Conservation (phyloP, 1,140 invertebrate species). For the Telenomus remus region DNA sequence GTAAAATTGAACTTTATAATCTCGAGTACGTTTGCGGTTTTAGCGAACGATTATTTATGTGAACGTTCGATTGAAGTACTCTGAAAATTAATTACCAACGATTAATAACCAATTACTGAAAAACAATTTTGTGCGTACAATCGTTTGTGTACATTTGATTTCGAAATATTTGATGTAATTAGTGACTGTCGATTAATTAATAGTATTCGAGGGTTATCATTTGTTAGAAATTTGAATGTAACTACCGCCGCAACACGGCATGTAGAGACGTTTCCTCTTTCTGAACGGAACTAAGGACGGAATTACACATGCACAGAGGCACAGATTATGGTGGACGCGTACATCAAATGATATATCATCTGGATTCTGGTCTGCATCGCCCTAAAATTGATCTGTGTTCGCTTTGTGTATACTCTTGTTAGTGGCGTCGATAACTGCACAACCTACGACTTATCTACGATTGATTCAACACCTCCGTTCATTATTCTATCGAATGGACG, state of each 20-base stretch:
- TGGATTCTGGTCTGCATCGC: conserved; percentile 29
- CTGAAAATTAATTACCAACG: too few species aligned
- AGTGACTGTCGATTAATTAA: too few species aligned
- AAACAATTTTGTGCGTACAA: too few species aligned
- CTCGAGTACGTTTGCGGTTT: not conserved
- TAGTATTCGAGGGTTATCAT: too few species aligned
- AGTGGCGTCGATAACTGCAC: conserved; percentile 43
- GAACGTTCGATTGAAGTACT: too few species aligned
- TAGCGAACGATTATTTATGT: too few species aligned
- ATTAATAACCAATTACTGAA: too few species aligned
- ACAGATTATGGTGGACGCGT: conserved; percentile 28
- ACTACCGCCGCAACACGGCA: conserved; percentile 40
- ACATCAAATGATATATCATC: conserved; percentile 42
- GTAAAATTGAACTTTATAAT: not conserved
- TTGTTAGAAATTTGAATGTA: conserved; percentile 30
- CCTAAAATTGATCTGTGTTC: conserved; percentile 44
- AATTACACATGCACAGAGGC: conserved; percentile 24
- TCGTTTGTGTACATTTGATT: too few species aligned
- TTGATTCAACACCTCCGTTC: conserved; percentile 16
- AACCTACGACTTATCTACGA: conserved; percentile 27
- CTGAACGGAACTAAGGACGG: conserved; percentile 28
- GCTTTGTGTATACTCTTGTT: conserved; percentile 40
- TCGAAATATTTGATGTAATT: too few species aligned
- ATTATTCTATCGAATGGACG: conserved; percentile 16
- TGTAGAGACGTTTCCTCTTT: conserved; percentile 5